Percentiles rank a stretch among this genome's conserved stretches.
phyloP scores from a whole-genome alignment of 2,888 invertebrate species.

The Brachynemurus nebulosus region DNA sequence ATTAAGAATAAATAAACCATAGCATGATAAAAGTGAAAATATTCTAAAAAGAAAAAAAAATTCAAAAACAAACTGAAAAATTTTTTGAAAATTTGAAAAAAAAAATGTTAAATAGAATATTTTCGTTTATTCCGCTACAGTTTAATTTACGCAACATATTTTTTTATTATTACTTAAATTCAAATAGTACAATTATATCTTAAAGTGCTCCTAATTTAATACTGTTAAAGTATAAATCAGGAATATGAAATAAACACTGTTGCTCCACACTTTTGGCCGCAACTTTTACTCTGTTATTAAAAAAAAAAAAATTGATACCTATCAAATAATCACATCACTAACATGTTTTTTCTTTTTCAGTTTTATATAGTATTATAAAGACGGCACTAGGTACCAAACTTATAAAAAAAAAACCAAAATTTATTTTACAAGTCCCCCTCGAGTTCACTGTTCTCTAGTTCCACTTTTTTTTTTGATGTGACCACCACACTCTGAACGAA shows the following conservation, averaged over 20 bases:
- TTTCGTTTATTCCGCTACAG: not conserved
- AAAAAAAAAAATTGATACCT: too few species aligned
- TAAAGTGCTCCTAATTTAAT: not conserved
- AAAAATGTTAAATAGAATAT: not conserved
- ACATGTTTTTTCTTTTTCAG: not conserved
- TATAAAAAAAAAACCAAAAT: too few species aligned
- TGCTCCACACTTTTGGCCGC: too few species aligned
- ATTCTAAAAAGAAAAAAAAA: too few species aligned
- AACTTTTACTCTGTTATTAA: too few species aligned
- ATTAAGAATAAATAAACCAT: constrained; percentile 10
- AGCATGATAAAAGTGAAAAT: not conserved
- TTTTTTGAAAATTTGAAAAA: not conserved
- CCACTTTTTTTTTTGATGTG: not conserved
- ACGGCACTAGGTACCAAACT: too few species aligned
- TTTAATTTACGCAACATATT: not conserved
- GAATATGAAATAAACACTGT: too few species aligned
- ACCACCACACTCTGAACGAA: too few species aligned
- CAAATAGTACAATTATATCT: not conserved
- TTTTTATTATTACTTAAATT: constrained; percentile 4
- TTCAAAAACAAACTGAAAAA: not conserved
- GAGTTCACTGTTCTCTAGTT: too few species aligned
- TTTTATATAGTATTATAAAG: too few species aligned
- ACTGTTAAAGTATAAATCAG: too few species aligned
- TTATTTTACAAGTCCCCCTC: not conserved
- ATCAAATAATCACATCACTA: constrained; percentile 2